Conservation (phyloP, 2,888 invertebrate species). For the Philereme transversata region DNA sequence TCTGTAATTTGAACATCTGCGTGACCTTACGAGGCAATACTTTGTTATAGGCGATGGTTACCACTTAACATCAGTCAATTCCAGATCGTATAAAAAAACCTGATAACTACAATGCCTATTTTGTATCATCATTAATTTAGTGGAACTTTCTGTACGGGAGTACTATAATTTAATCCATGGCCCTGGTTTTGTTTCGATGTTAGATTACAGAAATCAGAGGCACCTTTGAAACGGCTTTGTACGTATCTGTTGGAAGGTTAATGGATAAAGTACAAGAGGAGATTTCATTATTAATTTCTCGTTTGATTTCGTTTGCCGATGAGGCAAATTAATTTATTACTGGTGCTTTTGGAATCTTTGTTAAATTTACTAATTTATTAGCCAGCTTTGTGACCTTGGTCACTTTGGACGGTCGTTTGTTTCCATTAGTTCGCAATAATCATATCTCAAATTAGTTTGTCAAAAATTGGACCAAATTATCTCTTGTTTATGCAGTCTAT, state of each 20-base stretch:
- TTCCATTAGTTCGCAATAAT: conserved; percentile 9
- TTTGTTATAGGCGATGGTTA: too few species aligned
- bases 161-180: too few species aligned
- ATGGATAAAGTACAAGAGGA: conserved; percentile 73
- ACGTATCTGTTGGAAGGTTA: conserved; percentile 74
- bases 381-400: not conserved
- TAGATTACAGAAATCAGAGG: conserved; percentile 78
- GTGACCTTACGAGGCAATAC: too few species aligned
- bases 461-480: not conserved
- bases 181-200: conserved; percentile 78
- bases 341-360: conserved; percentile 2
- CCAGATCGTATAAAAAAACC: too few species aligned
- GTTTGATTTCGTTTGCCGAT: conserved; percentile 58
- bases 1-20: too few species aligned
- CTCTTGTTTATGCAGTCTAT: not conserved
- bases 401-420: conserved; percentile 10
- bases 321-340: conserved; percentile 29
- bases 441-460: not conserved
- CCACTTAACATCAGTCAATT: too few species aligned
- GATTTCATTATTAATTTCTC: conserved; percentile 70
- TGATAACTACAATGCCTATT: too few species aligned
- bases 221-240: conserved; percentile 67
- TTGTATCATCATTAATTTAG: too few species aligned
- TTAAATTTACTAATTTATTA: conserved; percentile 12
- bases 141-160: too few species aligned